Evolutionary conservation across 2,113 vertebrate genomes (phyloP).

Genomic region (Leucopternis melanops): DNA sequence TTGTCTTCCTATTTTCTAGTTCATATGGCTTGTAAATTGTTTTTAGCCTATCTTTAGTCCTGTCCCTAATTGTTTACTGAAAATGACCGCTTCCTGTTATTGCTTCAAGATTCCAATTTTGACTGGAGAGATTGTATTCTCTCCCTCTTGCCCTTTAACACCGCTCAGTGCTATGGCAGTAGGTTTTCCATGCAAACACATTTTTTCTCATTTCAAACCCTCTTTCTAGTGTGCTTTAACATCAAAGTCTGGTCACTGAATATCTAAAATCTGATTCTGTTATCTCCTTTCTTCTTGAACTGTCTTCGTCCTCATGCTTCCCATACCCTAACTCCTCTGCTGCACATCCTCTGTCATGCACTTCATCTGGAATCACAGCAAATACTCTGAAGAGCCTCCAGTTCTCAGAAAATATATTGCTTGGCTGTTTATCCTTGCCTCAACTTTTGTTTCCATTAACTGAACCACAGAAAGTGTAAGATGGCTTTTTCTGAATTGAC

Average conservation of each 20-base stretch:
- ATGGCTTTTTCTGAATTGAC: neutral
- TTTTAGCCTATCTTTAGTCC: conserved; percentile 3
- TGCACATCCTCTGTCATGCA: neutral
- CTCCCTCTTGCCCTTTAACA: neutral
- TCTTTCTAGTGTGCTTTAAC: neutral
- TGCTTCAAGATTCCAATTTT: neutral
- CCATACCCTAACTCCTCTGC: neutral
- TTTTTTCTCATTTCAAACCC: neutral
- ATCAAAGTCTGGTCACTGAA: neutral
- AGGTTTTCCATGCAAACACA: neutral
- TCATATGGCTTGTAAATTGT: conserved; percentile 8
- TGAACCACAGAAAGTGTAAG: neutral
- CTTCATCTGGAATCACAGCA: neutral
- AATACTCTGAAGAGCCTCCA: neutral
- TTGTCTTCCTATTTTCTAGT: conserved; percentile 36
- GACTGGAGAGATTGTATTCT: neutral
- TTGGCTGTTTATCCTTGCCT: neutral
- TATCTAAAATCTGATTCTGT: neutral
- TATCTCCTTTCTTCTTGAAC: neutral
- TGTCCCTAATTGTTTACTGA: conserved; percentile 24
- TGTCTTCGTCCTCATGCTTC: neutral
- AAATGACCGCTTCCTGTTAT: neutral
- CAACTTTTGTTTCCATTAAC: neutral
- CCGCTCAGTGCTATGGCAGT: neutral
- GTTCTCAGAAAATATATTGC: neutral